Base-by-base conservation (phyloP, 2,797 vertebrate genomes). In the Paramormyrops hopkinsi region DNA sequence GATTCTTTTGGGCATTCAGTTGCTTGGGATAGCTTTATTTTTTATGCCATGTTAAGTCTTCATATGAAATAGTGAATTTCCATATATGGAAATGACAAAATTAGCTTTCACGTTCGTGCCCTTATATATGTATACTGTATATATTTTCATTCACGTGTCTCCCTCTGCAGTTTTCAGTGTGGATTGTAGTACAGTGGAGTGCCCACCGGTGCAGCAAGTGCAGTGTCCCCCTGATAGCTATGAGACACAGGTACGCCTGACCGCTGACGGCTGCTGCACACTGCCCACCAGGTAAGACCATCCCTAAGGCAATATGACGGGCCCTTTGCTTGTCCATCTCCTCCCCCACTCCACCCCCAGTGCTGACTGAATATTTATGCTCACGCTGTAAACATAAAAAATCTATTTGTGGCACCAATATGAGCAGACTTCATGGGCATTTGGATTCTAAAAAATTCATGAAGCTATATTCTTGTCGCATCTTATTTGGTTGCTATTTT, bases 141-240 rank as follows among this genome's bases (percentile, higher is more conserved):
- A 3, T 44, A 44, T 3, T 44, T 44, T 44, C 37, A 41, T 79
- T 44, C 17, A 19, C 2, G 19, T 51, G 92, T 90, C 92, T 91
- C 88, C 91, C n/a, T 89, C 33, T 0, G 0, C 89, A 97, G 97
- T 97, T 90, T 98, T 97, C 94, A 97, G 97, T 62, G 96, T 98
- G 93, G 97, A 98, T 91, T 98, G 97, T 95, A 97, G 97, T 94
- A 97, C 96, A 0, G 97, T 97, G 50, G 97, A 97, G 90, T 98
- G 97, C 88, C 97, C 97, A 89, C 94, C 96, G 33, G 94, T 97
- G 89, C 97, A 97, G 90, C 96, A 97, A 92, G 95, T 97, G 5
- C 95, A 96, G 92, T 98, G 97, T 91, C 97, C 97, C 1, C 90
- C 96, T 89, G 97, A 98, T 92, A 98, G 97, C 95, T 97, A 97